These are phyloP conservation scores for Limnephilus auricula DNA, from an alignment of 2,888 invertebrate genomes.

Conservation along the genomic window DNA sequence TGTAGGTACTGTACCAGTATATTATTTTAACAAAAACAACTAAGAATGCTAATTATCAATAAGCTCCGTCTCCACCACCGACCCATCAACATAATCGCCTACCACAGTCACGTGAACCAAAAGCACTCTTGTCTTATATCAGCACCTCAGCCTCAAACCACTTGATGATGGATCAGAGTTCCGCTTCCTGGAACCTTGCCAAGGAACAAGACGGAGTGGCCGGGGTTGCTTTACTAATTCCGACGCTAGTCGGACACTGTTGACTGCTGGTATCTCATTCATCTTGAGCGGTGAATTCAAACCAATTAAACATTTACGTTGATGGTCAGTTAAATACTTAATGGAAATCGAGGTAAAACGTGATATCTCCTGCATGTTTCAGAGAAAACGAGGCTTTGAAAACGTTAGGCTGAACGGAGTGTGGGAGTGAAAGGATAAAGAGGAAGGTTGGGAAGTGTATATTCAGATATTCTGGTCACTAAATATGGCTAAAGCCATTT, in stretches of 20 bases:
- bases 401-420: no score
- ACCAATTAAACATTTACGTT: background rate
- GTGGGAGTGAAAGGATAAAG: no score
- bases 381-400: no score
- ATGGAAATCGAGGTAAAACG: background rate
- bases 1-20: no score
- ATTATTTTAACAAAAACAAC: no score
- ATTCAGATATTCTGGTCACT: no score
- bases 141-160: background rate
- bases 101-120: background rate
- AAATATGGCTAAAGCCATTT: no score
- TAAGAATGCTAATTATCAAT: background rate
- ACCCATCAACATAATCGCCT: background rate
- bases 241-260: background rate
- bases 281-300: background rate
- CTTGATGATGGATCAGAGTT: constrained; percentile 3
- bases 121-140: background rate
- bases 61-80: background rate
- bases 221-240: background rate
- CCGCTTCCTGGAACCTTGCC: constrained; percentile 18
- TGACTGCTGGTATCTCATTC: background rate
- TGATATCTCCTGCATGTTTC: no score
- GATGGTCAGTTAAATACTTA: background rate
- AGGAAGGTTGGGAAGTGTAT: no score
- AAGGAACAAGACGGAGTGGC: constrained; percentile 5